Evolutionary conservation across 2,888 invertebrate species (phyloP).

Genomic region (Chloroclystis v-ata): DNA sequence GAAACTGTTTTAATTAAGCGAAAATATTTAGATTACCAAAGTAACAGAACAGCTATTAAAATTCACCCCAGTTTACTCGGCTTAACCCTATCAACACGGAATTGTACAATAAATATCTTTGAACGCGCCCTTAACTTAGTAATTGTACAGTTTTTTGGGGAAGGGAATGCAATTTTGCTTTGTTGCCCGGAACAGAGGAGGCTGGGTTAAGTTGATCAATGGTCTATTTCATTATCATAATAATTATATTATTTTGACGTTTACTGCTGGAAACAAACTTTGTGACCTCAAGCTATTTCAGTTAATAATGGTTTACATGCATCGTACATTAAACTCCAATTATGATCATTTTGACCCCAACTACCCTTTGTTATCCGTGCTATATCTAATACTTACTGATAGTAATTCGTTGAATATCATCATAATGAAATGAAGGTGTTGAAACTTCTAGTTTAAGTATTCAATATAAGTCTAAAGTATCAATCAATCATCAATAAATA

Average conservation of each 20-base stretch:
- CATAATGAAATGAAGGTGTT: too few relatives aligned
- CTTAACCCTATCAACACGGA: constrained; percentile 49
- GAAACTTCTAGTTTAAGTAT: too few relatives aligned
- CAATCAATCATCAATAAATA: too few relatives aligned
- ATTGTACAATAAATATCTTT: constrained; percentile 58
- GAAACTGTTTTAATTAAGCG: constrained; percentile 58
- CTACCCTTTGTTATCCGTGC: too few relatives aligned
- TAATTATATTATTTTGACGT: neutral
- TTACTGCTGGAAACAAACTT: too few relatives aligned
- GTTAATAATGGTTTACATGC: too few relatives aligned
- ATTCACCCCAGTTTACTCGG: constrained; percentile 40
- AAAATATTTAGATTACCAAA: constrained; percentile 61
- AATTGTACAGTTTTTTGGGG: constrained; percentile 49
- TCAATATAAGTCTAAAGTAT: too few relatives aligned
- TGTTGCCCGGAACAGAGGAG: constrained; percentile 36
- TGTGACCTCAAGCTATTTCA: too few relatives aligned
- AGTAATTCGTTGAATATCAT: too few relatives aligned
- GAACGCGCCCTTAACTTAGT: constrained; percentile 46
- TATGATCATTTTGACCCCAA: too few relatives aligned
- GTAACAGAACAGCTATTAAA: constrained; percentile 55
- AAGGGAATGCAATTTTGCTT: constrained; percentile 53
- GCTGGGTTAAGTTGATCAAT: constrained; percentile 4
- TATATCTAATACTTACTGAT: too few relatives aligned
- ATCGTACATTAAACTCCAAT: too few relatives aligned
- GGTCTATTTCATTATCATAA: neutral